phyloP scores from a whole-genome alignment of 2,113 vertebrate species.

The Willisornis vidua region DNA sequence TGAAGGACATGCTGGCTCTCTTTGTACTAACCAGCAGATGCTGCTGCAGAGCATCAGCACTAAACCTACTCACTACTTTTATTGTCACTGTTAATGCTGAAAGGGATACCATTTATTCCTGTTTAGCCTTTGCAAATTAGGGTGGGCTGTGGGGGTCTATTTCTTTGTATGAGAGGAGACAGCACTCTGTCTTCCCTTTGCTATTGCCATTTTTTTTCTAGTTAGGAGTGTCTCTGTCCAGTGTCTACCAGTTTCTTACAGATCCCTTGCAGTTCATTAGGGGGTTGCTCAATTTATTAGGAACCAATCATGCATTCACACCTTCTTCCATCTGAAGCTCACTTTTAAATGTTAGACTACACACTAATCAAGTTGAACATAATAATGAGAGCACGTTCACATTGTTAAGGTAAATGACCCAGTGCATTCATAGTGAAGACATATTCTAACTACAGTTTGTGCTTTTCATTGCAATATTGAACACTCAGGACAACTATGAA shows the following conservation, averaged over 20 bases:
- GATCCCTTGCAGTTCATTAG: constrained; percentile 75
- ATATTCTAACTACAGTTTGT: constrained; percentile 76
- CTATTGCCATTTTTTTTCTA: constrained; percentile 23
- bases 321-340: constrained; percentile 78
- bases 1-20: neutral
- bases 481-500: constrained; percentile 53
- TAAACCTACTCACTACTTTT: neutral
- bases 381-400: constrained; percentile 79
- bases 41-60: neutral
- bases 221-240: constrained; percentile 46
- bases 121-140: neutral
- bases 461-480: constrained; percentile 71
- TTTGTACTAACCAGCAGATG: neutral
- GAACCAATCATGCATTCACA: constrained; percentile 81
- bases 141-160: neutral
- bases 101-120: neutral
- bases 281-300: constrained; percentile 78
- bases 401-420: constrained; percentile 84
- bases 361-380: constrained; percentile 81
- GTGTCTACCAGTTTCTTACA: constrained; percentile 58
- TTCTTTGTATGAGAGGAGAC: neutral
- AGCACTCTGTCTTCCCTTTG: neutral
- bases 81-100: neutral
- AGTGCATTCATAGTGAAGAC: constrained; percentile 72
- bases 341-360: constrained; percentile 82